phyloP scores from a whole-genome alignment of 2,113 vertebrate species.

The Pachyramphus minor region DNA sequence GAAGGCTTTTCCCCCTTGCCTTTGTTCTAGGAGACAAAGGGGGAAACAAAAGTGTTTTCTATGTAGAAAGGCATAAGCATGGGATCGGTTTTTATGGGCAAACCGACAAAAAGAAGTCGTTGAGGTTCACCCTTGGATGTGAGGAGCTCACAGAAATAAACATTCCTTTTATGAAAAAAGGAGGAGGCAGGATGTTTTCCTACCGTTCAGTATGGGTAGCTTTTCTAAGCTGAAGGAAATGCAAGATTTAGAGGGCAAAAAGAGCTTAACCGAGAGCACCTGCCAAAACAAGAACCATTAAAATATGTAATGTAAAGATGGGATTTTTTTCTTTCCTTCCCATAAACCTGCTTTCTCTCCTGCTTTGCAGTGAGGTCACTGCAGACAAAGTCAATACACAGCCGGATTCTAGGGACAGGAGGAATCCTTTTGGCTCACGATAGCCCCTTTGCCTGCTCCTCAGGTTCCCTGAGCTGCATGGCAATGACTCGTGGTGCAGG shows the following conservation, averaged over 20 bases:
- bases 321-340: not conserved
- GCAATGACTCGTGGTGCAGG: not conserved
- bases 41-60: constrained; percentile 75
- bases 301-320: constrained; percentile 7
- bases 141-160: constrained; percentile 62
- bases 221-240: constrained; percentile 60
- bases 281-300: constrained; percentile 50
- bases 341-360: constrained; percentile 32
- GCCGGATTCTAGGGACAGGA: not conserved
- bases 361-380: constrained; percentile 10
- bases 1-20: constrained; percentile 67
- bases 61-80: constrained; percentile 67
- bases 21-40: constrained; percentile 80
- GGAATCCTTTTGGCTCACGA: not conserved
- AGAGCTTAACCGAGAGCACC: constrained; percentile 57
- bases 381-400: constrained; percentile 1
- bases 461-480: not conserved
- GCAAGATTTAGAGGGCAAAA: constrained; percentile 25
- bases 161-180: constrained; percentile 73
- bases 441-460: not conserved
- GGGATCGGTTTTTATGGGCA: constrained; percentile 67
- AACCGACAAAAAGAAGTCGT: constrained; percentile 64
- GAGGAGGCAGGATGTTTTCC: constrained; percentile 41
- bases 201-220: not conserved
- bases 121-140: constrained; percentile 64